phyloP scores from a whole-genome alignment of 2,888 invertebrate genomes.

The Drosophila eohydei region DNA sequence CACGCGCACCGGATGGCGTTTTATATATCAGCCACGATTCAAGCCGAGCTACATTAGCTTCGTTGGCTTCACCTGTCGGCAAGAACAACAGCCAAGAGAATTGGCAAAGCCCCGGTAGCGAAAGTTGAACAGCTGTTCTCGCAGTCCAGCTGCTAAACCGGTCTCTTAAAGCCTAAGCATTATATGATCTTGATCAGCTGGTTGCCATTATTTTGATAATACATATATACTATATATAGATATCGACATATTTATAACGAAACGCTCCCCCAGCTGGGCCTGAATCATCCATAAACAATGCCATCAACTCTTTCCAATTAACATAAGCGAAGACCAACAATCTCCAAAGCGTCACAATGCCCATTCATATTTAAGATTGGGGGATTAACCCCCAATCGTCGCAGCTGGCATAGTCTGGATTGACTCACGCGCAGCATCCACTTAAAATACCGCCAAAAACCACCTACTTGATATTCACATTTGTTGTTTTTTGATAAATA shows the following conservation, averaged over 20 bases:
- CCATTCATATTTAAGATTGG: constrained; percentile 13
- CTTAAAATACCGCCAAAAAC: not conserved
- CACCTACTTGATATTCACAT: not conserved
- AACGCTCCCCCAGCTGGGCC: constrained; percentile 40
- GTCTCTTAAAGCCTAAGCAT: constrained; percentile 38
- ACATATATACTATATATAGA: constrained; percentile 6
- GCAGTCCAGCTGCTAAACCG: constrained; percentile 71
- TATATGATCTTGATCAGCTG: constrained; percentile 44
- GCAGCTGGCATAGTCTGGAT: constrained; percentile 24
- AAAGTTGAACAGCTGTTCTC: constrained; percentile 72
- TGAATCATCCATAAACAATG: constrained; percentile 48
- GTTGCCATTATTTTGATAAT: constrained; percentile 21
- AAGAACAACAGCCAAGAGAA: constrained; percentile 46
- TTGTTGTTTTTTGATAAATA: not conserved
- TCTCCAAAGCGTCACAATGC: constrained; percentile 38
- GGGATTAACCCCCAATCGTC: constrained; percentile 27
- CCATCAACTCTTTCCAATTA: constrained; percentile 31
- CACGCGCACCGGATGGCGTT: constrained; percentile 73
- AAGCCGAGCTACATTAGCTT: constrained; percentile 53
- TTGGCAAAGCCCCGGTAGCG: constrained; percentile 66
- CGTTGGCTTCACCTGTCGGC: constrained; percentile 38
- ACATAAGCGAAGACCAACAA: constrained; percentile 32
- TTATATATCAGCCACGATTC: constrained; percentile 59
- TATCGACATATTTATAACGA: constrained; percentile 42
- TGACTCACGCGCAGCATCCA: constrained; percentile 27